Percentiles rank a stretch among this genome's conserved stretches.
Evolutionary conservation across 2,888 invertebrate genomes (phyloP).

Genomic region (Salticus scenicus): DNA sequence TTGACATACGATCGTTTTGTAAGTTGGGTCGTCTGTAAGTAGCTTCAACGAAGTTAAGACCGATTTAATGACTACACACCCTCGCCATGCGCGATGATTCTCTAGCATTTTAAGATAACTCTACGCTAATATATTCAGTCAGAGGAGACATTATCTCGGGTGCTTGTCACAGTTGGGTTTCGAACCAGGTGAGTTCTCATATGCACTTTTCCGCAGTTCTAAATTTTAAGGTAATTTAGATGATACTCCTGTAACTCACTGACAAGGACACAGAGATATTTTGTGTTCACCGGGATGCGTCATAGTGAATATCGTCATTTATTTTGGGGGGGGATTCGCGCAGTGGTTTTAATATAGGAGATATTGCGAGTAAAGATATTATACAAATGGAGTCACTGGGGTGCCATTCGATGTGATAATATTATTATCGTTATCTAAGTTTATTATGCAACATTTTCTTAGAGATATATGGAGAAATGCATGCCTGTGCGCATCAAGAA

Average conservation of each 20-base stretch:
- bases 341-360: not conserved
- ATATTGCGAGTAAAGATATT: too few relatives aligned
- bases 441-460: too few relatives aligned
- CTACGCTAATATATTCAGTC: constrained; percentile 31
- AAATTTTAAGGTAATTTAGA: not conserved
- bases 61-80: constrained; percentile 53
- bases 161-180: constrained; percentile 54
- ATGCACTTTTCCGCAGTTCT: not conserved
- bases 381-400: too few relatives aligned
- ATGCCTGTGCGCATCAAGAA: too few relatives aligned
- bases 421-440: too few relatives aligned
- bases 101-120: constrained; percentile 31
- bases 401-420: too few relatives aligned
- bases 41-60: constrained; percentile 43
- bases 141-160: constrained; percentile 21
- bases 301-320: not conserved
- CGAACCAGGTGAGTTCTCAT: constrained; percentile 11
- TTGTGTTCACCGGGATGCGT: constrained; percentile 8
- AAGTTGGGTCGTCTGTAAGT: constrained; percentile 21
- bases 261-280: constrained; percentile 5
- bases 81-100: constrained; percentile 17
- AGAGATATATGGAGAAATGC: too few relatives aligned
- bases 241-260: not conserved
- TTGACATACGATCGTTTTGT: constrained; percentile 64
- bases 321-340: not conserved